phyloP scores from a whole-genome alignment of 2,113 vertebrate genomes.

The Cyprinodon brontotheroides region DNA sequence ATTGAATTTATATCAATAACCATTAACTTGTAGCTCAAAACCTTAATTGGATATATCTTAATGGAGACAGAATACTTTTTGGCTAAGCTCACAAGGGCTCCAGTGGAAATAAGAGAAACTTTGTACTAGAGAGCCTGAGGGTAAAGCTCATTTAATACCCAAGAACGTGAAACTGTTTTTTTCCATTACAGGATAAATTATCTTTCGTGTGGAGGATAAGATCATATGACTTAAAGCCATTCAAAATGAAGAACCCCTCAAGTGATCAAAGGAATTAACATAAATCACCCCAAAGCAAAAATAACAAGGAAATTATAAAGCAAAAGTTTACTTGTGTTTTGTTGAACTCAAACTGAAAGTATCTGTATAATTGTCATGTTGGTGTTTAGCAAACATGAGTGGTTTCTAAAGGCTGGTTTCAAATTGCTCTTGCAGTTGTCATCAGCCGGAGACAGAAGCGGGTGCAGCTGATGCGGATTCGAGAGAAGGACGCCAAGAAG shows the following conservation, averaged over 20 bases:
- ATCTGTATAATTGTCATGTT: background rate
- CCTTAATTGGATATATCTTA: background rate
- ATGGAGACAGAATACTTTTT: background rate
- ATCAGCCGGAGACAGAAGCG: conserved; percentile 85
- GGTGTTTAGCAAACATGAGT: background rate
- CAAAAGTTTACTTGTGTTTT: background rate
- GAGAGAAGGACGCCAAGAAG: conserved; percentile 86
- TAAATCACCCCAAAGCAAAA: background rate
- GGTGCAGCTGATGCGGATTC: conserved; percentile 86
- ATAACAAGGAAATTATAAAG: background rate
- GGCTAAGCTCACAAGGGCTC: background rate
- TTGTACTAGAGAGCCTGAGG: background rate
- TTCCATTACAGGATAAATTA: background rate
- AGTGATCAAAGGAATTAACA: background rate
- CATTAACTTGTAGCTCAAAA: background rate
- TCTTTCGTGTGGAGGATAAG: background rate
- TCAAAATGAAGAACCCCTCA: background rate
- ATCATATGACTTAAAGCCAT: background rate
- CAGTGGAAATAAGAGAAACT: background rate
- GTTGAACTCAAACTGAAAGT: background rate
- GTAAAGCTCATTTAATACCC: background rate
- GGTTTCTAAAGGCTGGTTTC: background rate
- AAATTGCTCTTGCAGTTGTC: conserved; percentile 73
- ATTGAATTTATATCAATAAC: background rate
- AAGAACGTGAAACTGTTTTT: background rate